A percentile compares a stretch with the other conserved stretches of the same genome.
phyloP scores from a whole-genome alignment of 2,113 vertebrate species.

The Brachypodius melanocephalos region DNA sequence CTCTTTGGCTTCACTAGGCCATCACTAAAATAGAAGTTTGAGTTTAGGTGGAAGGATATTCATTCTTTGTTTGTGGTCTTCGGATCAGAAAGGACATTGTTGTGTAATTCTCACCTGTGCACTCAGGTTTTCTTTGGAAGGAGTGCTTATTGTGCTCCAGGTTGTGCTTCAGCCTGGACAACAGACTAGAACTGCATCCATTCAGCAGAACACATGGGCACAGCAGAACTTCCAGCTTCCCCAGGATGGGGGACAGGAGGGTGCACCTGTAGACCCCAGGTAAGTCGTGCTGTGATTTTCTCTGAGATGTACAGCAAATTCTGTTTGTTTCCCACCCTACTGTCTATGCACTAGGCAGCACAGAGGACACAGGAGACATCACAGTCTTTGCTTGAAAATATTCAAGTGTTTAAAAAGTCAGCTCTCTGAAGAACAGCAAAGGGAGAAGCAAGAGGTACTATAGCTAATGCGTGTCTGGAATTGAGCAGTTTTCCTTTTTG shows the following conservation, averaged over 20 bases:
- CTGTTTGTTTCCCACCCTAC: neutral
- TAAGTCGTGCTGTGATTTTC: neutral
- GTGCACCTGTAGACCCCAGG: neutral
- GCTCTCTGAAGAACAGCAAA: neutral
- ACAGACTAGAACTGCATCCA: neutral
- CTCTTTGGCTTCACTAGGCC: neutral
- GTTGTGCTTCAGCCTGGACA: neutral
- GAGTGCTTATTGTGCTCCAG: neutral
- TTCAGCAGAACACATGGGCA: neutral
- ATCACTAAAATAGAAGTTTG: neutral
- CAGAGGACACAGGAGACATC: neutral
- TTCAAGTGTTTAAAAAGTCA: neutral
- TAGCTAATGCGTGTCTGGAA: neutral
- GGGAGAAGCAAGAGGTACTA: neutral
- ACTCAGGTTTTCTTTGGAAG: neutral
- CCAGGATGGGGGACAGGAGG: neutral
- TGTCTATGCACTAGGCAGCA: neutral
- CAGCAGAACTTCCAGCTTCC: neutral
- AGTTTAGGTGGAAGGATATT: neutral
- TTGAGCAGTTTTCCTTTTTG: neutral
- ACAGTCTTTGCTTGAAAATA: neutral
- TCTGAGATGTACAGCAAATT: neutral
- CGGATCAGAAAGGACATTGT: neutral
- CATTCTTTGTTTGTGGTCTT: neutral
- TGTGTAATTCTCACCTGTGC: neutral